Evolutionary conservation across 2,888 invertebrate species (phyloP).

Genomic region (Stenotaenia linearis): DNA sequence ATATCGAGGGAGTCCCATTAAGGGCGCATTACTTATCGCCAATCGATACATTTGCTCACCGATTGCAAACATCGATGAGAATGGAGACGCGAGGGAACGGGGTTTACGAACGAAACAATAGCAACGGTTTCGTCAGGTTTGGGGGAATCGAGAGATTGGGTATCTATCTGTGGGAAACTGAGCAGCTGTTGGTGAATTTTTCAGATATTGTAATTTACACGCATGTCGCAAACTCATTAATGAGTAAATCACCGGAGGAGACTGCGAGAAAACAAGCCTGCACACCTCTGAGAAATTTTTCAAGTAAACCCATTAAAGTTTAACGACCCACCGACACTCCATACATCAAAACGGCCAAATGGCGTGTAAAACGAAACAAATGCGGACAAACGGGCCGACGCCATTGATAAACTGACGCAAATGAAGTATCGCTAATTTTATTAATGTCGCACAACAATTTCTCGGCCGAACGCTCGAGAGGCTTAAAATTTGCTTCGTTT

Average conservation of each 20-base stretch:
- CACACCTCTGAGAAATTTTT: not conserved
- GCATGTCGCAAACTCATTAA: not conserved
- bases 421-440: too few species aligned
- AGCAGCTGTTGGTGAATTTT: constrained; percentile 9
- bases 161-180: not conserved
- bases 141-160: not conserved
- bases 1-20: not conserved
- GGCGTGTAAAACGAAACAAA: not conserved
- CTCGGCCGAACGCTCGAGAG: too few species aligned
- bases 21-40: not conserved
- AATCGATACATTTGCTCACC: not conserved
- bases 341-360: not conserved
- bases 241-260: not conserved
- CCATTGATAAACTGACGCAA: not conserved
- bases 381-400: not conserved
- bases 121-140: too few species aligned
- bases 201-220: not conserved
- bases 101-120: too few species aligned
- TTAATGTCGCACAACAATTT: too few species aligned
- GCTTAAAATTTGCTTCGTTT: too few species aligned
- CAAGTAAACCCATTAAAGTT: not conserved
- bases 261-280: not conserved
- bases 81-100: not conserved
- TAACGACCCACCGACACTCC: not conserved
- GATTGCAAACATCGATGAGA: not conserved